A percentile compares a stretch with the other conserved stretches of the same genome.
Conservation (phyloP, 2,888 invertebrate genomes). For the Sericinus montela region DNA sequence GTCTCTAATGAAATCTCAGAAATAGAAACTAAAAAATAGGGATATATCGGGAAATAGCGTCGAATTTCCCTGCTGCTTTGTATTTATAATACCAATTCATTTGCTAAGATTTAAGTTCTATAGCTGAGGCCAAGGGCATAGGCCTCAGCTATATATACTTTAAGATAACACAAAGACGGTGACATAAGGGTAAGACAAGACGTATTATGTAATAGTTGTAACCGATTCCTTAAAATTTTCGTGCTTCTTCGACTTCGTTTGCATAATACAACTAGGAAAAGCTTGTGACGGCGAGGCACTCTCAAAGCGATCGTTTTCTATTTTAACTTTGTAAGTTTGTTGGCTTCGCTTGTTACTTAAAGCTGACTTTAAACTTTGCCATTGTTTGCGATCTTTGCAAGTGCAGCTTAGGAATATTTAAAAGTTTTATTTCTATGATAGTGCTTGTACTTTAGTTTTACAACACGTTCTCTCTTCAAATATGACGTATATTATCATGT, state of each 20-base stretch:
- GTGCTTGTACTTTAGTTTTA: background rate
- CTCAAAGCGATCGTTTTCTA: slow-evolving; percentile 14
- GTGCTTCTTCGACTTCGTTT: slow-evolving; percentile 9
- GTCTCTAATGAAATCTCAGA: too few species aligned
- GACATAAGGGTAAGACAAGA: too few species aligned
- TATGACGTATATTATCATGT: background rate
- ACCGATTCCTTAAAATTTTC: slow-evolving; percentile 1
- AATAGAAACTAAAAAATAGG: too few species aligned
- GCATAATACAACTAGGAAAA: slow-evolving; percentile 1
- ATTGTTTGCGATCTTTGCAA: slow-evolving; percentile 11
- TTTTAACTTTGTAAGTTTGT: slow-evolving; percentile 13
- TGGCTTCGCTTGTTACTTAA: slow-evolving; percentile 14
- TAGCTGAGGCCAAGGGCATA: too few species aligned
- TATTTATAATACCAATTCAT: too few species aligned
- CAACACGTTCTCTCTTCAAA: background rate
- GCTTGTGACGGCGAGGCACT: background rate
- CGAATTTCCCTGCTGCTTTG: too few species aligned
- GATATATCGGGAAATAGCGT: too few species aligned
- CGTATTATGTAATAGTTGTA: too few species aligned
- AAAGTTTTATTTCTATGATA: background rate
- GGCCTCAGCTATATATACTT: too few species aligned
- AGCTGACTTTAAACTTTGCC: slow-evolving; percentile 16
- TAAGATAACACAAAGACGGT: too few species aligned
- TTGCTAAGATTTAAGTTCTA: too few species aligned
- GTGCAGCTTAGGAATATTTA: slow-evolving; percentile 1